Base-by-base conservation (phyloP, 2,888 invertebrate species). In the Deilephila porcellus region DNA sequence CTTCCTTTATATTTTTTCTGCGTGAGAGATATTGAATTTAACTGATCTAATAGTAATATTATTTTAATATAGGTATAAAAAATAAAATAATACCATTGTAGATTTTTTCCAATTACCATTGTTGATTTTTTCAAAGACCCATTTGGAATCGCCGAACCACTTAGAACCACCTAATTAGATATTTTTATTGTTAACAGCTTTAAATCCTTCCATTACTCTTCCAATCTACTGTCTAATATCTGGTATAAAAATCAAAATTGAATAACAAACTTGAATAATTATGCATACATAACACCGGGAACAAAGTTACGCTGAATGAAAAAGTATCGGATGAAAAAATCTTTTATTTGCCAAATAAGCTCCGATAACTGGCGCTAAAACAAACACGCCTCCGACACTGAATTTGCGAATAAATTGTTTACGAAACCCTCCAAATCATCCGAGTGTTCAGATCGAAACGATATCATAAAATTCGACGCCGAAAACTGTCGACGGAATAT, bases 401-500 rank as follows among this genome's bases (percentile, higher is more conserved):
- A 82, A 81, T 79, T 78, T 77, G 80, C 79, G 80, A 79, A 87
- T 87, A 88, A 86, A 88, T 86, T 86, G 84, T 88, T 86, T 86
- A 82, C 82, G 74, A 80, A 82, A 82, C 85, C 83, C 83, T 85
- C 82, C 77, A 86, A 86, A 85, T 86, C 84, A 85, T 84, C 76
- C 84, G 82, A 84, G 81, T 81, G 82, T 84, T 83, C 84, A 82
- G 90, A 91, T 91, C 85, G 82, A 80, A 79, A 82, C 83, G 88
- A 92, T 91, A 91, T 90, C 88, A 88, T 91, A 91, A 92, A 91
- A 85, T 86, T 88, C 82, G 84, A 81, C 81, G 82, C 82, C 91
- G 83, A 92, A 92, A 91, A 71, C 56, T 70, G 56, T 62, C 86
- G 91, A 92, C 92, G 91, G 91, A 91, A 91, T 93, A 93, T 93